Base-by-base conservation (phyloP, 2,797 vertebrate species). In the Pangasius sanitwongsei region DNA sequence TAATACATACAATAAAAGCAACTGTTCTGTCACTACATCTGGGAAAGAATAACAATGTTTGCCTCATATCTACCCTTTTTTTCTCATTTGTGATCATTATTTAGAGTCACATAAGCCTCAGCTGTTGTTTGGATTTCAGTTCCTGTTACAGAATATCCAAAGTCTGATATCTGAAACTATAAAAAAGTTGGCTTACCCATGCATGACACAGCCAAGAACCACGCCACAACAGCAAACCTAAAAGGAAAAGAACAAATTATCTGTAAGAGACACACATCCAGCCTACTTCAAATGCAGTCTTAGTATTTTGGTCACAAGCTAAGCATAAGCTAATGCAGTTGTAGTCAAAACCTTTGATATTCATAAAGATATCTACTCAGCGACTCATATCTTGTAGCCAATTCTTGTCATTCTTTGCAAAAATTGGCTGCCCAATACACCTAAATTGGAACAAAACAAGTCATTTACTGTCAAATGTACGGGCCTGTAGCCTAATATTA, bases 141-240 rank as follows among this genome's bases (percentile, higher is more conserved):
- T 78, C 25, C 31, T 31, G 28, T 31, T 1, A 50, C 18, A 37
- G 1, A 69, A 15, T 63, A 48, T 23, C 18, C 65, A 61, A 44
- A n/a, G 18, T 69, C 34, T 80, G 15, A 61, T 25, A n/a, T 78
- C 9, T 78, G 31, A 89, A 55, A 44, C 18, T 44, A 59, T 18
- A 28, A 4, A 86, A 44, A 37, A n/a, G 9, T 6, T 50, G 15
- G n/a, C 88, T 89, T 87, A 89, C 88, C 85, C 31, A 55, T 65
- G 23, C 4, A 37, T 23, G 37, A 31, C 59, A 87, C 15, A 41
- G 70, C 78, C 3, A 83, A 16, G 59, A 65, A 1, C 18, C 69
- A 89, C 59, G 59, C 23, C 48, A 74, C 13, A 34, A 77, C 3
- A 77, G 18, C 48, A 65, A 18, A 23, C 59, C 88, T 89, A 67